Base-by-base conservation (phyloP, 2,113 vertebrate genomes). In the Centropus unirufus region DNA sequence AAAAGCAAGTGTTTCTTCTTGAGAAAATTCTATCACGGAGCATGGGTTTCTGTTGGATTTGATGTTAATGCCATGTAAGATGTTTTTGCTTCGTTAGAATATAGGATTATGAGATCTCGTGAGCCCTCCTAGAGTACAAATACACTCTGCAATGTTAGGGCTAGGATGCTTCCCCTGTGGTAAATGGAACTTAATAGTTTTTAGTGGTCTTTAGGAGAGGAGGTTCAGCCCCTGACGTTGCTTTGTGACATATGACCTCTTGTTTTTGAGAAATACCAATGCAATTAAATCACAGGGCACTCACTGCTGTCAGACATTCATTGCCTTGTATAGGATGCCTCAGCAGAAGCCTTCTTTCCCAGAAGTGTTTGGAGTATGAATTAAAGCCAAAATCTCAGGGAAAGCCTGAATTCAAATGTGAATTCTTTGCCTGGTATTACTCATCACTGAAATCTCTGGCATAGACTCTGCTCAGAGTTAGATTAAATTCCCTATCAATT, bases 31-130 rank as follows among this genome's bases (percentile, higher is more conserved):
- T 77, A 29, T 85, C 86, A 75, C 6, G 30, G 92, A 95, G 76
- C 87, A 32, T 55, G 80, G 87, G 62, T 92, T 95, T 86, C 63
- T 93, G 42, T 94, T 84, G 91, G 81, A 34, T 83, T 49, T 54
- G 74, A 88, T 75, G 62, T 51, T 82, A 89, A 83, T 79, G 59
- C 78, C 46, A 58, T 72, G 36, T 77, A 87, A 83, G 85, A 83
- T 89, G 46, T 90, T 94, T 92, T 88, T 87, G 72, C 86, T 92
- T 63, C 4, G 0, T 93, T 96, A 79, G 83, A 92, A 90, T 96
- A 80, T 89, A 91, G 70, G 61, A 87, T 95, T 76, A 83, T 89
- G 80, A 93, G 95, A 78, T 80, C 83, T 95, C 61, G 64, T 89
- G 87, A 96, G 79, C 68, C 39, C 58, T 79, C 96, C 91, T 72